phyloP scores from a whole-genome alignment of 2,113 vertebrate genomes.

The Gymnorhina tibicen region DNA sequence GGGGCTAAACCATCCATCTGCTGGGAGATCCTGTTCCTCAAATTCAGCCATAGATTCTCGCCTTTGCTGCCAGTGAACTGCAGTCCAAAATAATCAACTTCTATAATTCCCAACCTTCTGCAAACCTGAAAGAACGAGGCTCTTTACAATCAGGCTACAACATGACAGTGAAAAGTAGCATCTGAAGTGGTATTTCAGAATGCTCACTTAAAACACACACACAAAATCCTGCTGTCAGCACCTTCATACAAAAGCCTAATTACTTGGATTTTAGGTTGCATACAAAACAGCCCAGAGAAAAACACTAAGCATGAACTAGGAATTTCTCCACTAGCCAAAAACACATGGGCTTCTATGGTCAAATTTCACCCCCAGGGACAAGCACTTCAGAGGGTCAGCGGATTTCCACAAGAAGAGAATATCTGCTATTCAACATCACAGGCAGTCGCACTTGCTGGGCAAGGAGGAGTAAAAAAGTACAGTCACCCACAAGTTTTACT shows the following conservation, averaged over 20 bases:
- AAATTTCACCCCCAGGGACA: background rate
- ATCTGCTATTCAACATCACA: background rate
- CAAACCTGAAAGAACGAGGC: slow-evolving; percentile 84
- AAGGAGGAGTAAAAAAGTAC: background rate
- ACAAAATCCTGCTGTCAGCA: background rate
- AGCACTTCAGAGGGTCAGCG: background rate
- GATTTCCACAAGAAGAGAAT: background rate
- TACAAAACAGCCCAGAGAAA: background rate
- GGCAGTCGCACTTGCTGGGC: background rate
- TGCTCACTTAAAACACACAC: background rate
- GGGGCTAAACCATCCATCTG: slow-evolving; percentile 94
- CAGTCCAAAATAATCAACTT: slow-evolving; percentile 97
- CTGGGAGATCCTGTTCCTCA: slow-evolving; percentile 96
- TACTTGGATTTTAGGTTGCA: background rate
- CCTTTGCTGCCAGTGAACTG: slow-evolving; percentile 96
- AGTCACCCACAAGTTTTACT: background rate
- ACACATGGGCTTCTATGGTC: rapidly evolving
- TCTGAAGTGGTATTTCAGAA: background rate
- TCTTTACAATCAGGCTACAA: background rate
- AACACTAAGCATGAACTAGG: background rate
- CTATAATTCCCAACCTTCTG: slow-evolving; percentile 93
- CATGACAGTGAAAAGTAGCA: background rate
- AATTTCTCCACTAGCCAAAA: background rate
- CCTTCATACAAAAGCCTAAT: background rate
- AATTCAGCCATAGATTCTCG: slow-evolving; percentile 96